Percentiles rank a stretch among this genome's conserved stretches.
These are phyloP conservation scores for Eupithecia abbreviata DNA, from an alignment of 2,888 invertebrate species.

Conservation along the genomic window DNA sequence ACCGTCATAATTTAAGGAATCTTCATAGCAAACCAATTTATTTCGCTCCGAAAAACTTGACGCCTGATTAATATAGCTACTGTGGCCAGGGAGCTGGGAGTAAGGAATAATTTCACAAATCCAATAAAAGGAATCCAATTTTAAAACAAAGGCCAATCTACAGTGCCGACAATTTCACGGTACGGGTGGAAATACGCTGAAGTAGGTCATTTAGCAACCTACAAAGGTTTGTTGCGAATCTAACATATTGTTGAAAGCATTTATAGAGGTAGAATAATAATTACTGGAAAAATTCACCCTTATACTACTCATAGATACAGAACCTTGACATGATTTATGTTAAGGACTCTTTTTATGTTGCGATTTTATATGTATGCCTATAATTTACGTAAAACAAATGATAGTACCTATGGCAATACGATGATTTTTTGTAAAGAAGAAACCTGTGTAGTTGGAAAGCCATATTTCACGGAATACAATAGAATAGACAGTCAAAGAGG, in stretches of 20 bases:
- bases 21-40: conserved; percentile 3
- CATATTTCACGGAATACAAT: too few relatives aligned
- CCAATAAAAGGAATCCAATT: conserved; percentile 64
- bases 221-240: background rate
- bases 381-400: background rate
- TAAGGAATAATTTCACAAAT: conserved; percentile 59
- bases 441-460: too few relatives aligned
- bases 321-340: too few relatives aligned
- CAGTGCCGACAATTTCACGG: conserved; percentile 28
- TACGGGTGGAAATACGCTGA: background rate
- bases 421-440: too few relatives aligned
- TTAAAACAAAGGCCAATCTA: conserved; percentile 52
- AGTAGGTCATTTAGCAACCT: background rate
- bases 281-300: background rate
- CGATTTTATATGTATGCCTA: background rate
- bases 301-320: background rate
- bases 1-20: background rate
- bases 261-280: background rate
- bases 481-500: too few relatives aligned
- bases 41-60: conserved; percentile 15
- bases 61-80: conserved; percentile 54
- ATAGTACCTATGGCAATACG: too few relatives aligned
- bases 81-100: conserved; percentile 44
- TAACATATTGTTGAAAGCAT: background rate
- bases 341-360: too few relatives aligned